Conservation (phyloP, 2,797 vertebrate genomes). For the Alosa sapidissima region DNA sequence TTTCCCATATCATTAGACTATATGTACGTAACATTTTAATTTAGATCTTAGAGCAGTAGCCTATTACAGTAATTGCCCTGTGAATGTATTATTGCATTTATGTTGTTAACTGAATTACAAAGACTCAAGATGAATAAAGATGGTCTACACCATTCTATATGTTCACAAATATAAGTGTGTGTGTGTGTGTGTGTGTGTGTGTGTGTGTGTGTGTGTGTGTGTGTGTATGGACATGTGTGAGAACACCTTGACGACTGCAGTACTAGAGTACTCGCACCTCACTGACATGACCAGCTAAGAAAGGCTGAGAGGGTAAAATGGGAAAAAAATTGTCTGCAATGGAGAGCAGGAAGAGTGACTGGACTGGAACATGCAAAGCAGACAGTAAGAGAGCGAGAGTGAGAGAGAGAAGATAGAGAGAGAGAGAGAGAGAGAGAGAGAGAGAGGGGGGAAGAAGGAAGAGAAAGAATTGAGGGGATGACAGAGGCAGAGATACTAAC, state of each 20-base stretch:
- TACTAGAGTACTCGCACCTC: no score
- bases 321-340: no score
- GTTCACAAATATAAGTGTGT: neutral
- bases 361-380: no score
- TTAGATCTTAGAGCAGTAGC: neutral
- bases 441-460: no score
- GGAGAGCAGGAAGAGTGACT: no score
- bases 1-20: neutral
- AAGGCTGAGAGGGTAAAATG: no score
- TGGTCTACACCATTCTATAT: neutral
- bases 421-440: no score
- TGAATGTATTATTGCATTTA: neutral
- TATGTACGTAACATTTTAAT: neutral
- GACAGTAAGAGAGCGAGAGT: no score
- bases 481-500: neutral
- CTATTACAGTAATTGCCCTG: neutral
- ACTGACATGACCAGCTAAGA: no score
- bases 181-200: conserved; percentile 1
- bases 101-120: neutral
- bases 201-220: neutral
- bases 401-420: no score
- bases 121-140: neutral
- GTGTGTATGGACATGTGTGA: neutral
- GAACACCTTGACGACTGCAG: neutral
- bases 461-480: no score